A percentile compares a stretch with the other conserved stretches of the same genome.
Evolutionary conservation across 2,888 invertebrate species (phyloP).

Genomic region (Ditylenchus weischeri): DNA sequence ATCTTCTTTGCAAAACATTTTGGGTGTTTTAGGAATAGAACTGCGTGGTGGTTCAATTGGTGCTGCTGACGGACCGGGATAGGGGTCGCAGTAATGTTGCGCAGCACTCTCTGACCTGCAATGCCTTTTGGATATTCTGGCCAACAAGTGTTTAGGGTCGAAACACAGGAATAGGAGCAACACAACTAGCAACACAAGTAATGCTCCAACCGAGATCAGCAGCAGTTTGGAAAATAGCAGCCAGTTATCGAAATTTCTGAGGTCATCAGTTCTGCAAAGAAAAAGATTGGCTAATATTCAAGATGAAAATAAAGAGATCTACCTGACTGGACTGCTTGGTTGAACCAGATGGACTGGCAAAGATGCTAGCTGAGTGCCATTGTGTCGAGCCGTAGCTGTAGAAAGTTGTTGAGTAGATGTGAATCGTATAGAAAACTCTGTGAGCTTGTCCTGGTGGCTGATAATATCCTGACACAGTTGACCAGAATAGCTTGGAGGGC

Average conservation of each 20-base stretch:
- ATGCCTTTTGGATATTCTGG: neutral
- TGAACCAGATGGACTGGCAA: no score
- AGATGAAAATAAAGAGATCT: neutral
- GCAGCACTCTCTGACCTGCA: neutral
- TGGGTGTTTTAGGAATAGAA: no score
- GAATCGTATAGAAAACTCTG: no score
- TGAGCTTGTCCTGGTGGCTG: neutral
- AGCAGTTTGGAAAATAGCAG: conserved; percentile 10
- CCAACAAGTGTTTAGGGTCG: neutral
- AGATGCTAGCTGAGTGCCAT: neutral
- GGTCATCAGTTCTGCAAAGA: no score
- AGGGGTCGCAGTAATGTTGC: no score
- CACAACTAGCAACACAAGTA: conserved; percentile 1
- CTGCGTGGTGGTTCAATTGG: no score
- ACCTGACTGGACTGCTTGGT: no score
- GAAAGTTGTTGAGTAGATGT: neutral
- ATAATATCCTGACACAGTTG: conserved; percentile 1
- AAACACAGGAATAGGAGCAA: neutral
- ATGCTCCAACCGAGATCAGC: neutral
- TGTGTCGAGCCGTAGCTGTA: neutral
- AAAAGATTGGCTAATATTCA: no score
- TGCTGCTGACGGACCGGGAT: no score
- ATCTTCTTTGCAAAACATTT: no score
- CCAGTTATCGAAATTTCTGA: conserved; percentile 3
- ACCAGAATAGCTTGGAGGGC: conserved; percentile 81